Percentiles rank a stretch among this genome's conserved stretches.
These are phyloP conservation scores for Oreochromis grahami DNA, from an alignment of 2,797 vertebrate species.

Conservation along the genomic window DNA sequence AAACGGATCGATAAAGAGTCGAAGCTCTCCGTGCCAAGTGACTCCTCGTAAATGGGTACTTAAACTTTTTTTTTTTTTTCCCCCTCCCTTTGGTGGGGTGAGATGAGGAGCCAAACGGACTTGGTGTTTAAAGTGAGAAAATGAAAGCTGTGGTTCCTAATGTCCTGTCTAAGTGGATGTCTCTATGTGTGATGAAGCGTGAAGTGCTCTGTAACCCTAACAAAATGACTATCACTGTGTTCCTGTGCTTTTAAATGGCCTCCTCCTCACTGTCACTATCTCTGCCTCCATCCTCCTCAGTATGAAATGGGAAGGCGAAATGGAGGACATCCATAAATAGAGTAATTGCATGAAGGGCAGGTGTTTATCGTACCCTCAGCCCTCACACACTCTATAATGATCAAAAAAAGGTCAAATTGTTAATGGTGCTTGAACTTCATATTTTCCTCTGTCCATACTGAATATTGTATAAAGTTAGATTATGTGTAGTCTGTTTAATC, in stretches of 20 bases:
- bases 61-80: conserved; percentile 61
- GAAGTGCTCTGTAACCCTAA: conserved; percentile 76
- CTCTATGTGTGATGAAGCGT: conserved; percentile 75
- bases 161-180: conserved; percentile 76
- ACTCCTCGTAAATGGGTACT: conserved; percentile 77
- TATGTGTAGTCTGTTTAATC: background rate
- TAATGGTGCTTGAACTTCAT: conserved; percentile 13
- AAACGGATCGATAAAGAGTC: conserved; percentile 81
- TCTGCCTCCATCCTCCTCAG: conserved; percentile 50
- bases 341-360: conserved; percentile 61
- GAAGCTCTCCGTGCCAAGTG: conserved; percentile 79
- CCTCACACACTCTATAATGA: conserved; percentile 26
- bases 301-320: conserved; percentile 51
- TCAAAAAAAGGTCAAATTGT: conserved; percentile 30
- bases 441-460: background rate
- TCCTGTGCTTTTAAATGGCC: conserved; percentile 66
- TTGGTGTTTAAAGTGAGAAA: conserved; percentile 71
- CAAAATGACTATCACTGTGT: conserved; percentile 72
- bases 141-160: conserved; percentile 76
- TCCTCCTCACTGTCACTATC: conserved; percentile 50
- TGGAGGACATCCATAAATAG: conserved; percentile 61
- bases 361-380: conserved; percentile 52
- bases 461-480: conserved; percentile 6
- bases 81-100: conserved; percentile 1
- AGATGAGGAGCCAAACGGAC: conserved; percentile 60